phyloP scores from a whole-genome alignment of 1,140 invertebrate genomes.

The Lepidurus packardi region DNA sequence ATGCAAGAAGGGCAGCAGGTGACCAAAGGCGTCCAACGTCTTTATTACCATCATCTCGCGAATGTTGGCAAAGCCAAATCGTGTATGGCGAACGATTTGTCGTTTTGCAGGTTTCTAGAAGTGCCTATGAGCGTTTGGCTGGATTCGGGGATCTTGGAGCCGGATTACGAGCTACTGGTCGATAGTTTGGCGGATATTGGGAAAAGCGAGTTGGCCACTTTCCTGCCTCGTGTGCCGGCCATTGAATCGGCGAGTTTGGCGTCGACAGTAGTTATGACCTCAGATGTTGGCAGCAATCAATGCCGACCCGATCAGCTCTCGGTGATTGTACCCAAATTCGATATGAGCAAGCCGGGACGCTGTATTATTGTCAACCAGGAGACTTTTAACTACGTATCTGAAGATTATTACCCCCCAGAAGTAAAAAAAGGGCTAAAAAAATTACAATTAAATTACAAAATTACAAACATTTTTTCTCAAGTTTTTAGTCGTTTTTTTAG shows the following conservation, averaged over 20 bases:
- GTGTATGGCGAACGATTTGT: background rate
- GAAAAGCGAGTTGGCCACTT: background rate
- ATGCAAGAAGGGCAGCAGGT: background rate
- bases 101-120: background rate
- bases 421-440: background rate
- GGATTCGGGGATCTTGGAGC: background rate
- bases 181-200: background rate
- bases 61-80: background rate
- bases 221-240: background rate
- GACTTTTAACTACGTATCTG: background rate
- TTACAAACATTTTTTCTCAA: background rate
- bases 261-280: background rate
- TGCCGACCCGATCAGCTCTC: background rate
- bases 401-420: background rate
- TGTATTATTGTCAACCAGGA: background rate
- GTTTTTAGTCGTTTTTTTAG: background rate
- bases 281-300: background rate
- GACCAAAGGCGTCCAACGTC: background rate
- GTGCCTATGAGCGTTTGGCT: background rate
- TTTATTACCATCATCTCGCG: background rate
- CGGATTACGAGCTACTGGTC: background rate
- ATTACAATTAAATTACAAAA: background rate
- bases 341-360: background rate
- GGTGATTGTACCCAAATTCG: background rate
- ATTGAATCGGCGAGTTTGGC: background rate